phyloP scores from a whole-genome alignment of 2,888 invertebrate species.

The Clanis bilineata region DNA sequence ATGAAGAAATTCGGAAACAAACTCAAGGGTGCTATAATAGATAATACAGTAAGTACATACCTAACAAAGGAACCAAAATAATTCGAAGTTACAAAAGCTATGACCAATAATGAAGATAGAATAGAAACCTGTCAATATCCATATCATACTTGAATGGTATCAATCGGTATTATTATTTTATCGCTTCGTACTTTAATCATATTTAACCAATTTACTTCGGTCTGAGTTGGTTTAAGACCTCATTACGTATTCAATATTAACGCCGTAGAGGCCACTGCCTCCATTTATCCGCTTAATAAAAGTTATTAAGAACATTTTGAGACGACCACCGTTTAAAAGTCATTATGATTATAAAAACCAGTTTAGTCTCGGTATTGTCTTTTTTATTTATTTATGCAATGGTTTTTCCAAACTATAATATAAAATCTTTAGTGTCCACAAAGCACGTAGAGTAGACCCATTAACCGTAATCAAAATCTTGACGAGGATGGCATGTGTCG shows the following conservation, averaged over 20 bases:
- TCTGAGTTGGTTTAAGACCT: conserved; percentile 51
- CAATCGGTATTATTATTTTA: not conserved
- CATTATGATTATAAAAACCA: conserved; percentile 38
- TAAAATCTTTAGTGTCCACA: not conserved
- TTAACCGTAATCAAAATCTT: not conserved
- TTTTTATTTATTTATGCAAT: conserved; percentile 25
- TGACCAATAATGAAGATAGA: not conserved
- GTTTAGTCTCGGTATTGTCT: conserved; percentile 33
- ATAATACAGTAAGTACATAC: no score
- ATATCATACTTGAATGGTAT: not conserved
- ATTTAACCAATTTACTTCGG: conserved; percentile 39
- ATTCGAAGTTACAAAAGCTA: not conserved
- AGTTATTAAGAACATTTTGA: conserved; percentile 49
- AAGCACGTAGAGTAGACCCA: not conserved
- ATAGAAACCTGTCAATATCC: not conserved
- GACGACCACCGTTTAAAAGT: conserved; percentile 47
- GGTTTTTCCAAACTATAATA: not conserved
- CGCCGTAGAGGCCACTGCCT: conserved; percentile 43
- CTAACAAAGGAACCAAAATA: not conserved
- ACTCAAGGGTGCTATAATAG: no score
- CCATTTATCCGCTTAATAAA: conserved; percentile 48
- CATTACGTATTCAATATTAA: conserved; percentile 60
- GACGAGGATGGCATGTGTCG: not conserved
- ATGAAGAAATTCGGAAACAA: no score
- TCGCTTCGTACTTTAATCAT: not conserved